A percentile compares a stretch with the other conserved stretches of the same genome.
Evolutionary conservation across 64 coral and sea anemone genomes (phyloP).

Genomic region (Porites australiensis): DNA sequence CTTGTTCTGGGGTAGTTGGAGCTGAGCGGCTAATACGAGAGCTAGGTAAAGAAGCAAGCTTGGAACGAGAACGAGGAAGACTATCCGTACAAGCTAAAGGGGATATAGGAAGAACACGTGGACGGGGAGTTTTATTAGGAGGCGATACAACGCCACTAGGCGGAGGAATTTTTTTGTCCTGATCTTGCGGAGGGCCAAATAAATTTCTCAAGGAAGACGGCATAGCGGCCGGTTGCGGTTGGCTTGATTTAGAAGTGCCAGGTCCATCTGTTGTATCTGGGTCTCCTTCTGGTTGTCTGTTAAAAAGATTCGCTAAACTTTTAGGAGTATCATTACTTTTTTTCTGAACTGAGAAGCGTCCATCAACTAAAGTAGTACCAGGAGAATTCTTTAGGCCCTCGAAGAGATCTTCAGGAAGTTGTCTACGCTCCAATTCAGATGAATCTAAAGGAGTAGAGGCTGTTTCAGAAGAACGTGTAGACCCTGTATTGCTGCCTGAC

Average conservation of each 20-base stretch:
- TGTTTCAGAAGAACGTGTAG: background rate
- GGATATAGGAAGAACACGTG: background rate
- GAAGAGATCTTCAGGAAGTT: background rate
- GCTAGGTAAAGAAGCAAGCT: background rate
- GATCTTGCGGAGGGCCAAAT: background rate
- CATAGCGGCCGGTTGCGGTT: background rate
- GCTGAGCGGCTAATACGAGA: conserved; percentile 35
- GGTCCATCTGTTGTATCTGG: background rate
- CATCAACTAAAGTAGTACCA: conserved; percentile 21
- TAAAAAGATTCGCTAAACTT: background rate
- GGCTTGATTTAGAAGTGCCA: background rate
- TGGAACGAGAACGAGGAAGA: background rate
- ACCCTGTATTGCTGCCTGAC: background rate
- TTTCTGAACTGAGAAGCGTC: background rate
- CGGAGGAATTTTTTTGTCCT: background rate
- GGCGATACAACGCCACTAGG: background rate
- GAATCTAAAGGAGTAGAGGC: conserved; percentile 2
- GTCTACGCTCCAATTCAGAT: background rate
- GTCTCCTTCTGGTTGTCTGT: background rate
- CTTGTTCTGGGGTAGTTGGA: conserved; percentile 27
- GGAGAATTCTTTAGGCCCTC: conserved; percentile 8
- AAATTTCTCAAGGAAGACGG: conserved; percentile 24
- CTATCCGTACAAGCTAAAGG: background rate
- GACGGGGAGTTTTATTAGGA: background rate
- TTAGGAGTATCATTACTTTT: background rate